Evolutionary conservation across 23 tunicate species (phyloP).

Genomic region (Trididemnum nubilum): DNA sequence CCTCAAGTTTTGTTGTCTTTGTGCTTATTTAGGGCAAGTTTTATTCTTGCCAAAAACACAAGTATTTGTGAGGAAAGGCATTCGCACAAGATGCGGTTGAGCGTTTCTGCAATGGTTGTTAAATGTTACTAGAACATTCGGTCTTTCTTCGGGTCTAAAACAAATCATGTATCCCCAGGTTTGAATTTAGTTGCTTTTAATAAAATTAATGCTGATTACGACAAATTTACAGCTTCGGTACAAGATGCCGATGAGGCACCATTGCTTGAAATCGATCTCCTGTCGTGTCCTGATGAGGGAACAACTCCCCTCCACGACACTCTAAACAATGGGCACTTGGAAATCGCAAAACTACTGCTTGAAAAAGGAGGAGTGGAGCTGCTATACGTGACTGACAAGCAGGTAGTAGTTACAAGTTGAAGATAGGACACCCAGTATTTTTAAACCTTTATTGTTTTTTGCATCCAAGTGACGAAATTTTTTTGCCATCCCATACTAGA

Average conservation of each 20-base stretch:
- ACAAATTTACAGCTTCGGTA: no score
- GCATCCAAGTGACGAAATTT: not conserved
- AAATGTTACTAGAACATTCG: no score
- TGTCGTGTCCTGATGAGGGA: slow-evolving; percentile 75
- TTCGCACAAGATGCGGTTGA: no score
- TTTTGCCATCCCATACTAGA: not conserved
- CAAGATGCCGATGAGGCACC: slow-evolving; percentile 13
- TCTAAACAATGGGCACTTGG: slow-evolving; percentile 50
- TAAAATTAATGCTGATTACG: no score
- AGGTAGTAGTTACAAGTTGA: slow-evolving; percentile 24
- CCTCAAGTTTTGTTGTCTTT: no score
- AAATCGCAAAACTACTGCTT: slow-evolving; percentile 55
- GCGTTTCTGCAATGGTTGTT: no score
- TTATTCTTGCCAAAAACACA: no score
- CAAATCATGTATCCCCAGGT: no score
- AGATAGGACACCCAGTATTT: slow-evolving; percentile 5
- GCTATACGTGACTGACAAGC: slow-evolving; percentile 50
- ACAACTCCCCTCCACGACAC: slow-evolving; percentile 91
- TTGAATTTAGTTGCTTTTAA: no score
- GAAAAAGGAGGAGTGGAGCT: slow-evolving; percentile 81
- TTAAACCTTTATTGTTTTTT: not conserved
- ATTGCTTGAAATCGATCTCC: slow-evolving; percentile 58
- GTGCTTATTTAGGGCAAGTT: no score
- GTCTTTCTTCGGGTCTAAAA: no score
- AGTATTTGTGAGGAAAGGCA: no score